These are phyloP conservation scores for Percina caprodes DNA, from an alignment of 2,113 vertebrate species.

Conservation along the genomic window DNA sequence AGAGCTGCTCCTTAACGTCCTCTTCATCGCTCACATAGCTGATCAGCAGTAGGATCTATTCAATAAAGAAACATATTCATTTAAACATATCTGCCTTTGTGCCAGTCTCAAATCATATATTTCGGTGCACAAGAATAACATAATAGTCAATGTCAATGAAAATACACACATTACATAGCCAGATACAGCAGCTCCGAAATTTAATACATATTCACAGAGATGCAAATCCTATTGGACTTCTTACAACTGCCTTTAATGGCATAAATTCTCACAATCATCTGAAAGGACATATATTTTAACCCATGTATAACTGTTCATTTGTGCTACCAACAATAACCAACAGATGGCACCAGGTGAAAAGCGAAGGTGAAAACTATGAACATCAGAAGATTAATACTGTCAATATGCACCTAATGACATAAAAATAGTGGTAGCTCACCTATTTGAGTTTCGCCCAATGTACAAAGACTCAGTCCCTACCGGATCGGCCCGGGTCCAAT, in stretches of 20 bases:
- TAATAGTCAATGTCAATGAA: not conserved
- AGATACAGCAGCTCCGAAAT: not conserved
- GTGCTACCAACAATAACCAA: slow-evolving; percentile 34
- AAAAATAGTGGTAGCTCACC: not conserved
- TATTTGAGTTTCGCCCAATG: no score
- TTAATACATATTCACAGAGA: not conserved
- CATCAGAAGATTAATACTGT: not conserved
- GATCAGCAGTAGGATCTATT: slow-evolving; percentile 8
- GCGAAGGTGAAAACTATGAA: not conserved
- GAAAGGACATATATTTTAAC: not conserved
- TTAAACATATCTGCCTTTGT: not conserved
- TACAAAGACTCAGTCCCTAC: no score
- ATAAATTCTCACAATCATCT: not conserved
- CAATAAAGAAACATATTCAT: not conserved
- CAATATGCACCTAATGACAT: not conserved
- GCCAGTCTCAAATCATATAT: not conserved
- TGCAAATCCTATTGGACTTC: not conserved
- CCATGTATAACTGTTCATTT: not conserved
- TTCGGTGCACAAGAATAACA: not conserved
- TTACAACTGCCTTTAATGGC: not conserved
- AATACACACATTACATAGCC: not conserved
- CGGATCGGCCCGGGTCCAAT: no score
- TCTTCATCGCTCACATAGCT: not conserved
- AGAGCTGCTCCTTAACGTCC: not conserved
- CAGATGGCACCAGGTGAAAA: slow-evolving; percentile 38